These are phyloP conservation scores for Perca flavescens DNA, from an alignment of 2,113 vertebrate genomes.

Conservation along the genomic window DNA sequence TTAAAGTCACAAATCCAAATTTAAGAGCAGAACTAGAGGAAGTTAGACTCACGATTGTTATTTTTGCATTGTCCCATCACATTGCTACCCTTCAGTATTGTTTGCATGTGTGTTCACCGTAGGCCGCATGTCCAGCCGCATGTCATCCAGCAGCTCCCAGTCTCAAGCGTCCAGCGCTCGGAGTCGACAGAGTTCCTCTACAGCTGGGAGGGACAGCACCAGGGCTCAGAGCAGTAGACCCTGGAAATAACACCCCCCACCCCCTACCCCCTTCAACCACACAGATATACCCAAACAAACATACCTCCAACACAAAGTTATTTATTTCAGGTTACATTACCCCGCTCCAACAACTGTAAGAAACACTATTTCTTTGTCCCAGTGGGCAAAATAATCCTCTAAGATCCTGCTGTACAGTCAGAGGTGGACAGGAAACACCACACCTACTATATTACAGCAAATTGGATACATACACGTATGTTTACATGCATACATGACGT, in stretches of 20 bases:
- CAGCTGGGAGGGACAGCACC: constrained; percentile 44
- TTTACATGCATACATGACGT: too few species aligned
- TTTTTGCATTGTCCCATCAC: neutral
- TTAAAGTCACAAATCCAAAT: neutral
- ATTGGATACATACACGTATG: too few species aligned
- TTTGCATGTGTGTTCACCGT: constrained; percentile 11
- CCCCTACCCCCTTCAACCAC: too few species aligned
- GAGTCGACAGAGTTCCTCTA: constrained; percentile 74
- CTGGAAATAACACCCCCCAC: constrained; percentile 86
- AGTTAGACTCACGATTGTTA: too few species aligned
- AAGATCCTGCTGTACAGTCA: neutral
- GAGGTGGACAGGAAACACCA: neutral
- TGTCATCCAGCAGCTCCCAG: constrained; percentile 77
- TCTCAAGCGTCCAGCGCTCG: constrained; percentile 74
- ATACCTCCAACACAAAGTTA: constrained; percentile 30
- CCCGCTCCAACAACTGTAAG: neutral
- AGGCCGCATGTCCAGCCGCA: constrained; percentile 87
- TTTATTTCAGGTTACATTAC: constrained; percentile 6
- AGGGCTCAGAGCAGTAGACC: constrained; percentile 84
- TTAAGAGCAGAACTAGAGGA: neutral
- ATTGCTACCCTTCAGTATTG: neutral
- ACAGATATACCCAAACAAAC: neutral
- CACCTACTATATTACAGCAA: neutral
- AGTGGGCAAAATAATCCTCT: neutral
- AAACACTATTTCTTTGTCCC: neutral